These are phyloP conservation scores for Drosophila merina DNA, from an alignment of 2,888 invertebrate species.

Conservation along the genomic window DNA sequence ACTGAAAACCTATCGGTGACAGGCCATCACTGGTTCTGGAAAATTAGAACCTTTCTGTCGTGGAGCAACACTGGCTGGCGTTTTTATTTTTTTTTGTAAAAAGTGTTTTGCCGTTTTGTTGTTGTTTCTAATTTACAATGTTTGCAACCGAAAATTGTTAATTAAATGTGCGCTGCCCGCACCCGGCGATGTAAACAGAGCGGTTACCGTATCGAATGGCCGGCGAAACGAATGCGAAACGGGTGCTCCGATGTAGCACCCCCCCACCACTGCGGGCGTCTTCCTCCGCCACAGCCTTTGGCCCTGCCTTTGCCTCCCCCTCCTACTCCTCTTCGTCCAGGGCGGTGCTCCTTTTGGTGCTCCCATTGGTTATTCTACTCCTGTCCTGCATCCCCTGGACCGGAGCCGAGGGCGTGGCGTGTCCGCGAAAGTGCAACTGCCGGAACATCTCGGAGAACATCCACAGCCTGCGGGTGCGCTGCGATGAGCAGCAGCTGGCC, in stretches of 20 bases:
- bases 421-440: conserved; percentile 81
- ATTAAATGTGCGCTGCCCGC: conserved; percentile 53
- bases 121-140: conserved; percentile 47
- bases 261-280: neutral
- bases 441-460: conserved; percentile 75
- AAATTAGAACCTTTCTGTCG: conserved; percentile 14
- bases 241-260: conserved; percentile 3
- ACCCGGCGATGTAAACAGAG: conserved; percentile 36
- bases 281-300: neutral
- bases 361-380: neutral
- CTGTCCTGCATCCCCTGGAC: conserved; percentile 3
- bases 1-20: neutral
- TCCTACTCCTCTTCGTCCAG: neutral
- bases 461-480: conserved; percentile 80
- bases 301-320: neutral
- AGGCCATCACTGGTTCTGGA: conserved; percentile 9
- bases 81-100: conserved; percentile 62
- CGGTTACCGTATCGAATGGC: conserved; percentile 17
- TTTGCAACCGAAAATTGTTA: conserved; percentile 38
- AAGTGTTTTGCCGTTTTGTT: conserved; percentile 50
- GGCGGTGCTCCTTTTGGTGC: neutral
- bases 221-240: conserved; percentile 8
- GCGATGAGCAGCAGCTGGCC: conserved; percentile 75
- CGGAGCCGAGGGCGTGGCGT: conserved; percentile 50
- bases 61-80: conserved; percentile 56